A percentile compares a stretch with the other conserved stretches of the same genome.
These are phyloP conservation scores for Danionella cerebrum DNA, from an alignment of 2,113 vertebrate genomes.

Conservation along the genomic window DNA sequence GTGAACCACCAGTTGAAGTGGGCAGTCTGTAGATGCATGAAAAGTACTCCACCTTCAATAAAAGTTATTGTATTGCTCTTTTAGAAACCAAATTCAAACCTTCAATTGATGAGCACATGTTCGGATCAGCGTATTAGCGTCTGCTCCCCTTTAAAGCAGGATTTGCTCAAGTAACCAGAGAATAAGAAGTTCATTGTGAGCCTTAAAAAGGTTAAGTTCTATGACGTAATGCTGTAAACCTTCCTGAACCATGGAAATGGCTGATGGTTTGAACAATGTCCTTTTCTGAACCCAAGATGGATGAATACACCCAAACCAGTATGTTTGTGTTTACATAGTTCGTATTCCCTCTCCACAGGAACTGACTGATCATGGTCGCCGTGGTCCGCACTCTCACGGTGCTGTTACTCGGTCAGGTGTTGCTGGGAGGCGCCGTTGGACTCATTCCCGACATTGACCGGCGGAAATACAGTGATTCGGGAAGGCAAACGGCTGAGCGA, in stretches of 20 bases:
- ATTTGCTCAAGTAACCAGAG: not conserved
- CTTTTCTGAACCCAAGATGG: not conserved
- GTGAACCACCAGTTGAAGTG: not conserved
- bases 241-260: not conserved
- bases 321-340: not conserved
- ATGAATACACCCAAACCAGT: not conserved
- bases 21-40: not conserved
- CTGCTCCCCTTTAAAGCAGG: not conserved
- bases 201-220: not conserved
- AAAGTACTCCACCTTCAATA: too few relatives aligned
- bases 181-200: not conserved
- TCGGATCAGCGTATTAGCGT: not conserved
- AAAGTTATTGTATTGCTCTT: too few relatives aligned
- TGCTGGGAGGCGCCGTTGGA: slow-evolving; percentile 84
- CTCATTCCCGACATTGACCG: slow-evolving; percentile 89
- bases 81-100: too few relatives aligned
- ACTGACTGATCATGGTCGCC: slow-evolving; percentile 96
- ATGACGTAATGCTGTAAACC: not conserved
- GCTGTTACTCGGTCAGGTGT: slow-evolving; percentile 92
- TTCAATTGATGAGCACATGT: too few relatives aligned
- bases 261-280: not conserved
- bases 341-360: slow-evolving; percentile 57
- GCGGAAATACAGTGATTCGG: slow-evolving; percentile 77
- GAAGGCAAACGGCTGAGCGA: slow-evolving; percentile 71
- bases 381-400: slow-evolving; percentile 88